Percentiles rank a stretch among this genome's conserved stretches.
These are phyloP conservation scores for Andricus grossulariae DNA, from an alignment of 1,140 invertebrate genomes.

Conservation along the genomic window DNA sequence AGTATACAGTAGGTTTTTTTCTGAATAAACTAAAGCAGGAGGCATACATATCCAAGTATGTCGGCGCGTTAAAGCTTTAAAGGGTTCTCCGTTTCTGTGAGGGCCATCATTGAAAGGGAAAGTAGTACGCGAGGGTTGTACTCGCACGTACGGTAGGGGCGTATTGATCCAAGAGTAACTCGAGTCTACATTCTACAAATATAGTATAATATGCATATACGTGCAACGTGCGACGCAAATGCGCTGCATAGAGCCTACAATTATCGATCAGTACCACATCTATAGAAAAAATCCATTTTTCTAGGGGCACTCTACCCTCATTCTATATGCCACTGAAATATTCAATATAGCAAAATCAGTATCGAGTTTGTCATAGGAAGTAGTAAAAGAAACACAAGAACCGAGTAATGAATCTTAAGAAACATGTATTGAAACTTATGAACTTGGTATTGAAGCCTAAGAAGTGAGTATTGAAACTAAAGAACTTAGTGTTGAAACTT, in stretches of 20 bases:
- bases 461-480: too few relatives aligned
- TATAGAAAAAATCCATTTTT: conserved; percentile 10
- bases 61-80: conserved; percentile 31
- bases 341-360: not conserved
- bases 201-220: not conserved
- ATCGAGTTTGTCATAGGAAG: too few relatives aligned
- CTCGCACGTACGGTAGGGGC: conserved; percentile 28
- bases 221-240: conserved; percentile 8
- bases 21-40: not conserved
- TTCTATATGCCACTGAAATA: not conserved
- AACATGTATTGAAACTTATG: too few relatives aligned
- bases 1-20: not conserved
- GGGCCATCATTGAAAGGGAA: conserved; percentile 28
- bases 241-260: not conserved
- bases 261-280: not conserved
- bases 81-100: conserved; percentile 27
- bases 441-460: too few relatives aligned
- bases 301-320: conserved; percentile 4
- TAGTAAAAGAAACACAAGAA: too few relatives aligned
- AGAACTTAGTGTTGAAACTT: too few relatives aligned
- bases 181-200: conserved; percentile 1
- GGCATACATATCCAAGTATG: conserved; percentile 26
- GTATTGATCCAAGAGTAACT: conserved; percentile 25
- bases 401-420: too few relatives aligned
- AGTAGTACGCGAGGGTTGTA: conserved; percentile 28